Base-by-base conservation (phyloP, 2,888 invertebrate genomes). In the Aricia artaxerxes region DNA sequence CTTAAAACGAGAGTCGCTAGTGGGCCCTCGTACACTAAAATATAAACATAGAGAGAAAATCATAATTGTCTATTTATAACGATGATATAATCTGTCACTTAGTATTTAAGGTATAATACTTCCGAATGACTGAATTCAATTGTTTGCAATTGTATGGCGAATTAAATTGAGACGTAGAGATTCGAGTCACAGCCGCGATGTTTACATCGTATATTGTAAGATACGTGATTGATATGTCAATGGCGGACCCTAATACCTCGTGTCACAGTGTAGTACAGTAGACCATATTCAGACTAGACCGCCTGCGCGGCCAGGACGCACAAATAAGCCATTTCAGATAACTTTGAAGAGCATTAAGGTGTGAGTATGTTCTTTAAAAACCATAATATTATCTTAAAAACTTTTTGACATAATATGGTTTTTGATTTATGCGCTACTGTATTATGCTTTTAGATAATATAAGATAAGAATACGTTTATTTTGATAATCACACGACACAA, bases 191-290 rank as follows among this genome's bases (percentile, higher is more conserved):
- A 79, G 73, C 77, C 78, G 75, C 80, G 79, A 81, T 83, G 82
- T 83, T 82, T 82, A 83, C 82, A 80, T 83, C 82, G 82, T 84
- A 82, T 81, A 80, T 81, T 79, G 80, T 79, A 80, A 80, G 69
- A 73, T 79, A 84, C 85, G 85, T 85, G 85, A 83, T 82, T 81
- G 81, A 84, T 83, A 83, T 85, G 83, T 84, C 82, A 85, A 85
- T 80, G 49, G 79, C 78, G 69, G 16, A 16, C 16, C 4, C 16
- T 57, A 57, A 49, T 16, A 57, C 57, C 57, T 57, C 57, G 57
- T 57, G 57, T 13, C 53, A 53, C 53, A 53, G 53, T 13, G 13
- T 53, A 53, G 0, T 13, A 11, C 53, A 53, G 53, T 53, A 53
- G 53, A 53, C 9, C 53, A 53, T 53, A 2, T 11, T 53, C 2